These are phyloP conservation scores for Eonycteris spelaea DNA, from an alignment of 2,113 vertebrate species.

Conservation along the genomic window DNA sequence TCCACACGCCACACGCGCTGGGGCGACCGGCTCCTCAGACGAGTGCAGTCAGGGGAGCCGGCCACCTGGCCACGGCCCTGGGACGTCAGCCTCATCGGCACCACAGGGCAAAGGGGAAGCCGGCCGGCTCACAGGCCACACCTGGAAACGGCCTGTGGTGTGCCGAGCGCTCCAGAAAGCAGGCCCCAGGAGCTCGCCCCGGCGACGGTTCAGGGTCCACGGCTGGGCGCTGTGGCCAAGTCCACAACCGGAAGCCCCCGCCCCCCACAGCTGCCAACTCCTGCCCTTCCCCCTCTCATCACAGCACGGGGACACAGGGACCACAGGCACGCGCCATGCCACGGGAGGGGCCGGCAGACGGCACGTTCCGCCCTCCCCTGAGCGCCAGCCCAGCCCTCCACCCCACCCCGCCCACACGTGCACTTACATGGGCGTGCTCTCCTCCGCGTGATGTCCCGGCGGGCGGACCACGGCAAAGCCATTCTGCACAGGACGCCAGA, in stretches of 20 bases:
- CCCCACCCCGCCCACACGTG: rapidly evolving
- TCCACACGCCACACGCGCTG: rapidly evolving
- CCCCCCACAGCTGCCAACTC: too few relatives aligned
- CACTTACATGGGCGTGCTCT: conserved; percentile 97
- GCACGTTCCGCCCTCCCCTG: too few relatives aligned
- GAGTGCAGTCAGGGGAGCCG: rapidly evolving
- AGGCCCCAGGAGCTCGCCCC: too few relatives aligned
- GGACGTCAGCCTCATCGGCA: rapidly evolving
- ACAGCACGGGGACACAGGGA: too few relatives aligned
- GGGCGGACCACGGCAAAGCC: conserved; percentile 97
- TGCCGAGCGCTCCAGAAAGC: rapidly evolving
- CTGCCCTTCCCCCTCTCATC: too few relatives aligned
- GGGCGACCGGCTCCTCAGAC: rapidly evolving
- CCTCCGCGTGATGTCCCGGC: conserved; percentile 97
- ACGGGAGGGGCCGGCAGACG: too few relatives aligned
- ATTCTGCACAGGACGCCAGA: conserved; percentile 83
- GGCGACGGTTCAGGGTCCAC: too few relatives aligned
- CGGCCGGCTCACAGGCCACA: background rate
- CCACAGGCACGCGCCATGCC: too few relatives aligned
- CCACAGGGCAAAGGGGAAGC: rapidly evolving
- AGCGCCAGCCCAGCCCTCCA: background rate
- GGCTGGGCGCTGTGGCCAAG: too few relatives aligned
- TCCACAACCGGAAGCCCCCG: too few relatives aligned
- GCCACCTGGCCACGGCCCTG: rapidly evolving
- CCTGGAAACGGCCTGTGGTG: rapidly evolving